These are phyloP conservation scores for Crioceris asparagi DNA, from an alignment of 2,888 invertebrate genomes.

Conservation along the genomic window DNA sequence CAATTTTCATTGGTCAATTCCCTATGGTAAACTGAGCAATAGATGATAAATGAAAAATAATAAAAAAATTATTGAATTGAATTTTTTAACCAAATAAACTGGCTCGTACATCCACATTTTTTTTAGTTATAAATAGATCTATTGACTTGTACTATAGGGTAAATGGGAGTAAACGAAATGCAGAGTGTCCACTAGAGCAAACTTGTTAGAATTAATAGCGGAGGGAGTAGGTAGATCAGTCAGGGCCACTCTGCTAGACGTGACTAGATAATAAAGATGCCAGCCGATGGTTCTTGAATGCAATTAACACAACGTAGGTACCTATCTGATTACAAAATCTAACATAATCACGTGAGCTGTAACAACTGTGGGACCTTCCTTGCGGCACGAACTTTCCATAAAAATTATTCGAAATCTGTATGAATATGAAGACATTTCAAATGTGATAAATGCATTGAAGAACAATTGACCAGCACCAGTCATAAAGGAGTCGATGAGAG, in stretches of 20 bases:
- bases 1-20: conserved; percentile 9
- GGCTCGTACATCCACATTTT: conserved; percentile 4
- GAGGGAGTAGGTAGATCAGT: conserved; percentile 37
- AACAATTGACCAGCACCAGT: too few species aligned
- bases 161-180: conserved; percentile 20
- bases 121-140: conserved; percentile 17
- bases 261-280: conserved; percentile 23
- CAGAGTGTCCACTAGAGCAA: conserved; percentile 34
- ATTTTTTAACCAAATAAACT: conserved; percentile 11
- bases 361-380: too few species aligned
- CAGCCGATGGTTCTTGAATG: not conserved
- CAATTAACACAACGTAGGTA: not conserved
- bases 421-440: too few species aligned
- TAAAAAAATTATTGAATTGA: conserved; percentile 5
- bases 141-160: conserved; percentile 20
- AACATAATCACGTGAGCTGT: too few species aligned
- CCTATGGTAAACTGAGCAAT: conserved; percentile 11
- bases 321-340: too few species aligned
- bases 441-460: too few species aligned
- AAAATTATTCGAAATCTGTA: too few species aligned
- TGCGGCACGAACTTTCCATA: too few species aligned
- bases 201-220: conserved; percentile 30
- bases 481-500: conserved; percentile 31
- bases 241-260: conserved; percentile 34
- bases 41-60: conserved; percentile 6